phyloP scores from a whole-genome alignment of 2,797 vertebrate genomes.

The Enteromius paludinosus region DNA sequence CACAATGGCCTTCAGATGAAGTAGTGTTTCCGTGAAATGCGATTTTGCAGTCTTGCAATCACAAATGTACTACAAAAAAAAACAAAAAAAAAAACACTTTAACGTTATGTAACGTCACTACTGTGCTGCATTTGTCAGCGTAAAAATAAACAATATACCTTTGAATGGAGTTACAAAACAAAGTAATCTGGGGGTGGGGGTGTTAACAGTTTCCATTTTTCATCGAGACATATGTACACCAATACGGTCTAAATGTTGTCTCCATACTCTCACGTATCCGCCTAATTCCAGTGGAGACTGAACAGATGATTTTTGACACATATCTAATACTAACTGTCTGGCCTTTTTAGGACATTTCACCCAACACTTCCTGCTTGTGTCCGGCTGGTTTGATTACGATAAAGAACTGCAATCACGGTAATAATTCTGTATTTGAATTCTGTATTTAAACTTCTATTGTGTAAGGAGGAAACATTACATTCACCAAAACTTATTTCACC shows the following conservation, averaged over 20 bases:
- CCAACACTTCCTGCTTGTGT: constrained; percentile 84
- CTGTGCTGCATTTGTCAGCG: not conserved
- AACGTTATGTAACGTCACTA: not conserved
- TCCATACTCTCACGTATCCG: constrained; percentile 72
- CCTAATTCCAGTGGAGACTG: constrained; percentile 76
- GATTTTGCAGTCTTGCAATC: not conserved
- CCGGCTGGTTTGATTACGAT: constrained; percentile 81
- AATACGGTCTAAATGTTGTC: not conserved
- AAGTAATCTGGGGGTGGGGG: not conserved
- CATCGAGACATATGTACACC: not conserved
- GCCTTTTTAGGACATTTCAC: constrained; percentile 76
- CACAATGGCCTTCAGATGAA: not conserved
- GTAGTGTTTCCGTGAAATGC: not conserved
- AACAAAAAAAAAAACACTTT: not conserved
- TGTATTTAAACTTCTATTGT: not conserved
- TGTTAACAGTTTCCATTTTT: constrained; percentile 20
- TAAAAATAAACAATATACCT: not conserved
- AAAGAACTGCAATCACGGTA: constrained; percentile 80
- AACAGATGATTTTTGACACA: constrained; percentile 85
- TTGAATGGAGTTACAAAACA: not conserved
- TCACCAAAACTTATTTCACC: not conserved
- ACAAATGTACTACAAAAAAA: not conserved
- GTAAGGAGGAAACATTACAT: not conserved
- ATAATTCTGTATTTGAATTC: constrained; percentile 16
- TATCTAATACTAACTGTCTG: constrained; percentile 81